Evolutionary conservation across 1,140 invertebrate genomes (phyloP), one percentile per base, ranked within the genome.

Genomic region (Plutomurus gul): DNA sequence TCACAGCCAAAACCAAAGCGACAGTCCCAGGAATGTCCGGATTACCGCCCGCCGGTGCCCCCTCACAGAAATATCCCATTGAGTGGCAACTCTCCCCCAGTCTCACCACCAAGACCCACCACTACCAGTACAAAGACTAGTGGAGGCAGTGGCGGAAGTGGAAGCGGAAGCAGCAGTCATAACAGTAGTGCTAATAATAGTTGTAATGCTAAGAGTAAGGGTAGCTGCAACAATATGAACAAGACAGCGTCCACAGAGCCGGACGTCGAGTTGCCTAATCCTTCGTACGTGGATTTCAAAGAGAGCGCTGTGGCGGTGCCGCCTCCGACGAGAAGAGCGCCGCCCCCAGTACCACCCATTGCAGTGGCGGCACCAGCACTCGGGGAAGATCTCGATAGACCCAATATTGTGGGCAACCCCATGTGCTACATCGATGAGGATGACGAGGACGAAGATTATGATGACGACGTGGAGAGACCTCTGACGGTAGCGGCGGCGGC

Each of bases 391-490:
- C 85, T 85, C 89, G 5, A 92, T 93, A 86, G 92, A 81, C 92
- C 93, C 27, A 94, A 93, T 37, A 92, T 95, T 83, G 92, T 95
- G 16, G 94, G 93, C 74, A 95, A 95, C 87, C 93, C 94, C 4
- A 94, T 95, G 92, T 95, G 92, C 87, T 91, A 90, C 73, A 83
- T 79, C 76, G 75, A 80, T 47, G 83, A 84, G 87, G 79, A 81
- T 20, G 79, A 76, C n/a, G 84, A 87, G 56, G 81, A 85, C 13
- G 82, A 84, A 27, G 86, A 86, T 37, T 86, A 86, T 30, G 78
- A 82, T 6, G 87, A 87, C 79, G 88, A 89, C 33, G 33, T 86
- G 40, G 85, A 87, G 65, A 85, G 80, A 75, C 82, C 78, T 39
- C 43, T 82, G 47, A 83, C 82, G 13, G 81, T 84, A 16, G 82